phyloP scores from a whole-genome alignment of 1,140 invertebrate genomes.

The Wiebesia pumilae region DNA sequence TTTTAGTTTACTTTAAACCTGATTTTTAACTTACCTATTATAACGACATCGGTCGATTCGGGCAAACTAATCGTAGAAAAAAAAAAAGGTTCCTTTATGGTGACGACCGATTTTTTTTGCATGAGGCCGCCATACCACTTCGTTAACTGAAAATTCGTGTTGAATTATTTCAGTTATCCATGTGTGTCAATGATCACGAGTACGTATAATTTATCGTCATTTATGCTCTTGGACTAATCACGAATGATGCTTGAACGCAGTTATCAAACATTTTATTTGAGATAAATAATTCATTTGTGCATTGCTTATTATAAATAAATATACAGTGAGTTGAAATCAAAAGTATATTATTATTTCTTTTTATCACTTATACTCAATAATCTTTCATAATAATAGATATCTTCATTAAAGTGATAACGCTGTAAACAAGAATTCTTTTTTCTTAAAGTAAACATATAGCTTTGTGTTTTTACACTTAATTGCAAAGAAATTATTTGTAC shows the following conservation, averaged over 20 bases:
- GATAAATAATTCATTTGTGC: conserved; percentile 1
- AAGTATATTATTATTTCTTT: conserved; percentile 14
- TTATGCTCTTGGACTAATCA: background rate
- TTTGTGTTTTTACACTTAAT: background rate
- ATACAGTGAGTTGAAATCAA: background rate
- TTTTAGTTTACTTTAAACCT: background rate
- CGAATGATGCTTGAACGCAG: background rate
- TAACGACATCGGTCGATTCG: conserved; percentile 69
- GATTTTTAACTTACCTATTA: conserved; percentile 65
- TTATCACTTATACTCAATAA: background rate
- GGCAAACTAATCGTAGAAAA: conserved; percentile 48
- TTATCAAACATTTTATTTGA: background rate
- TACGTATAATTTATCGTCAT: background rate
- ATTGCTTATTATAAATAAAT: conserved; percentile 17
- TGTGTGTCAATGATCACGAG: background rate
- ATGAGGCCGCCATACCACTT: conserved; percentile 18
- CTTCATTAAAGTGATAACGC: background rate
- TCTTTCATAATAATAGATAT: background rate
- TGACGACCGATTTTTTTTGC: background rate
- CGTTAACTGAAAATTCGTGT: conserved; percentile 27
- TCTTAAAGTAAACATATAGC: background rate
- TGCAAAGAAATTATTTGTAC: background rate
- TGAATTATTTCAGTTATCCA: background rate
- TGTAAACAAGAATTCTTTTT: background rate
- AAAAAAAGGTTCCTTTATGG: too few species aligned